Base-by-base conservation (phyloP, 53 echinoderm and acorn worm species). In the Patiria pectinifera region DNA sequence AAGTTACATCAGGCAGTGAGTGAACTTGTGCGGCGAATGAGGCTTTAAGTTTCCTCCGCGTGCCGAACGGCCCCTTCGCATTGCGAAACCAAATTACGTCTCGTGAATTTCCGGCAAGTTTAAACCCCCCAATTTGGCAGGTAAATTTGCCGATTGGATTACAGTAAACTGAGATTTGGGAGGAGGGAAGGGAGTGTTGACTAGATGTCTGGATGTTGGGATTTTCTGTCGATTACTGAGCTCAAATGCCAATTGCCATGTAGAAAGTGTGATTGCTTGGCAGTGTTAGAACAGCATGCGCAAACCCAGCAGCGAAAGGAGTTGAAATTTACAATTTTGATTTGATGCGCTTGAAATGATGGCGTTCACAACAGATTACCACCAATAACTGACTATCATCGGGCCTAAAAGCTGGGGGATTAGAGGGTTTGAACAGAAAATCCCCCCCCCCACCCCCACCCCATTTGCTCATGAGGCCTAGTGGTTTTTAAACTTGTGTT, bases 131-230 rank as follows among this genome's bases (percentile, higher is more conserved):
- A 60, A 85, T 35, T 85, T 70, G 43, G 66, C 25, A 35, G 85
- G 85, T 62, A 85, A 69, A 85, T 85, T 43, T 85, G 85, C 63
- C 70, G 85, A 85, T 85, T 60, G 44, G 44, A 44, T 85, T 85
- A 63, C 85, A 19, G 66, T 85, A 66, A 85, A 85, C 15, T 26
- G 85, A 85, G 85, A 85, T n/a, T 74, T 15, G 70, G 24, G 69
- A 18, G 15, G 21, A 2, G 9, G 74, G 9, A 74, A 6, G 0
- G 74, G 74, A 21, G 74, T 23, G 74, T 4, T 66, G 83, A 25
- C 59, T 58, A 23, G 83, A 22, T 25, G 59, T 35, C 25, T 26
- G 60, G 83, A 23, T 85, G 85, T 69, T 69, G 43, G 66, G 16
- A 62, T 44, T 62, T 85, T 13, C 69, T 83, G 85, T 69, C 85